Evolutionary conservation across 2,797 vertebrate species (phyloP).

Genomic region (Scarus forsteni): DNA sequence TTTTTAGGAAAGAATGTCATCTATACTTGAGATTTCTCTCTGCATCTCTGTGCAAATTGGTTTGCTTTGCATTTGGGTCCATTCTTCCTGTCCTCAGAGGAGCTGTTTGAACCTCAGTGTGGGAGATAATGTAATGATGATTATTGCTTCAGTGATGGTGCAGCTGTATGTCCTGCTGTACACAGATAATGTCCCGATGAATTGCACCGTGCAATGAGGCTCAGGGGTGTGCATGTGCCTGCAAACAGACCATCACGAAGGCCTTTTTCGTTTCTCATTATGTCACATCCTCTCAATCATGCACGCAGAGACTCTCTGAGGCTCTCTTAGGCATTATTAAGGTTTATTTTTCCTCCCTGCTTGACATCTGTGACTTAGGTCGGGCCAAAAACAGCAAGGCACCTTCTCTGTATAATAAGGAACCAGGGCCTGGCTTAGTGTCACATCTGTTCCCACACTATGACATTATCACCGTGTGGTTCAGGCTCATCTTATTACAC

Average conservation of each 20-base stretch:
- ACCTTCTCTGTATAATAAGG: slow-evolving; percentile 59
- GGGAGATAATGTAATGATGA: slow-evolving; percentile 44
- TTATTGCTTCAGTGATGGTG: slow-evolving; percentile 34
- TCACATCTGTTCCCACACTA: slow-evolving; percentile 46
- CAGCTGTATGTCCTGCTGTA: slow-evolving; percentile 29
- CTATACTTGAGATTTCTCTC: slow-evolving; percentile 5
- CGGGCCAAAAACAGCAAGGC: slow-evolving; percentile 44
- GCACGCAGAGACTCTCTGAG: slow-evolving; percentile 38
- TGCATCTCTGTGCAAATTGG: neutral
- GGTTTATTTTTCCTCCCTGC: slow-evolving; percentile 50
- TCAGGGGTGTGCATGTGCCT: slow-evolving; percentile 20
- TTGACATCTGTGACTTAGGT: slow-evolving; percentile 53
- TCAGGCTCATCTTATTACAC: slow-evolving; percentile 47
- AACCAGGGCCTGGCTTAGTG: slow-evolving; percentile 30
- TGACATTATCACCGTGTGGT: slow-evolving; percentile 31
- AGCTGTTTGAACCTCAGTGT: slow-evolving; percentile 41
- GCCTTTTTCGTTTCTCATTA: slow-evolving; percentile 30
- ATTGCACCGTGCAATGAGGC: slow-evolving; percentile 22
- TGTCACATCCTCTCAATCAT: slow-evolving; percentile 12
- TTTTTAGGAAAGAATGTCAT: slow-evolving; percentile 7
- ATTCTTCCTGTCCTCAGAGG: slow-evolving; percentile 28
- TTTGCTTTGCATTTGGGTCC: slow-evolving; percentile 29
- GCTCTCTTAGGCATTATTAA: slow-evolving; percentile 65
- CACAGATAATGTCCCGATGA: slow-evolving; percentile 26
- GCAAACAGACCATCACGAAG: slow-evolving; percentile 8